Percentiles rank a stretch among this genome's conserved stretches.
These are phyloP conservation scores for Drosophila putrida DNA, from an alignment of 2,888 invertebrate genomes.

Conservation along the genomic window DNA sequence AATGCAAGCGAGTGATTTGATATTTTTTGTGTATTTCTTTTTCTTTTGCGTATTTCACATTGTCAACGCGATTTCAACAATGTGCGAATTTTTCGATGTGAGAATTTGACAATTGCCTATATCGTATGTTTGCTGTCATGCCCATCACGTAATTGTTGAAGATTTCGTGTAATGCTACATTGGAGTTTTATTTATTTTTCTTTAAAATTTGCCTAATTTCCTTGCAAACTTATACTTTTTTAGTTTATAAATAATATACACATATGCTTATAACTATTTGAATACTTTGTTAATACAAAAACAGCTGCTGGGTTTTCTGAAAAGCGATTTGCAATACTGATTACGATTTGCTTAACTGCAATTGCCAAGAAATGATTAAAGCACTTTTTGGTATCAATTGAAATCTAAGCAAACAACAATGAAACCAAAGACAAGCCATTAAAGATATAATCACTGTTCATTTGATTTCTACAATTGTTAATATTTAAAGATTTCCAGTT, in stretches of 20 bases:
- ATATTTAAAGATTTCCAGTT: constrained; percentile 51
- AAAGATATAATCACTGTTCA: constrained; percentile 11
- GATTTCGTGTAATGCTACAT: constrained; percentile 34
- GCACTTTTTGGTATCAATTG: constrained; percentile 20
- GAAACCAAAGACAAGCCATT: constrained; percentile 3
- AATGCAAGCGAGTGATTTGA: constrained; percentile 46
- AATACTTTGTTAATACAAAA: neutral
- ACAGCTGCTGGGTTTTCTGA: neutral
- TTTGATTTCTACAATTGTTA: constrained; percentile 47
- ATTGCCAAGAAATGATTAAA: constrained; percentile 18
- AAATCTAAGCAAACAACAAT: constrained; percentile 24
- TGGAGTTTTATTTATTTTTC: neutral
- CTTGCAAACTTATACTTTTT: neutral
- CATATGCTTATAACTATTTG: neutral
- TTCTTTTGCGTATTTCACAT: constrained; percentile 39
- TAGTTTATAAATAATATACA: no score
- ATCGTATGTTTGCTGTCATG: constrained; percentile 49
- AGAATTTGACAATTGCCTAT: constrained; percentile 64
- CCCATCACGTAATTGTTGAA: constrained; percentile 61
- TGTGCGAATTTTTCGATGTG: constrained; percentile 70
- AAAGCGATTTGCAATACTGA: neutral
- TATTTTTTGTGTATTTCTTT: constrained; percentile 24
- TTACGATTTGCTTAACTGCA: constrained; percentile 3
- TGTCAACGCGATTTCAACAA: constrained; percentile 74
- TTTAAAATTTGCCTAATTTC: neutral